Evolutionary conservation across 2,113 vertebrate genomes (phyloP).

Genomic region (Pontoporia blainvillei): DNA sequence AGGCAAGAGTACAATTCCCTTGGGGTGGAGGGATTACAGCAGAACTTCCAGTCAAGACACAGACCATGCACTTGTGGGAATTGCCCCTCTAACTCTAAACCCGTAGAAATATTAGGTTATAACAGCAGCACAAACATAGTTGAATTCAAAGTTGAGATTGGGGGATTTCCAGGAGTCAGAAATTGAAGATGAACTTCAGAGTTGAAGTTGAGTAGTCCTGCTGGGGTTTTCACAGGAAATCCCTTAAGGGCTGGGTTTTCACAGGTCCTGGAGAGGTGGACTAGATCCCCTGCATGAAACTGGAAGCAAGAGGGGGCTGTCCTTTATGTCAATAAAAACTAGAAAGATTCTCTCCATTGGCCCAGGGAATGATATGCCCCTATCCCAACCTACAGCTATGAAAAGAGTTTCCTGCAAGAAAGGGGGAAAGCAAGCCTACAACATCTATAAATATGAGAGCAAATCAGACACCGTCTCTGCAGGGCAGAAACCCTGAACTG

Average conservation of each 20-base stretch:
- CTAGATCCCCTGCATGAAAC: not conserved
- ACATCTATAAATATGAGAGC: fast-evolving
- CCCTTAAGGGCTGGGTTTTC: not conserved
- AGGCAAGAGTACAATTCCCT: not conserved
- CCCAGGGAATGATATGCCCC: not conserved
- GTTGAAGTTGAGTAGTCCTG: not conserved
- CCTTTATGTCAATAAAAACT: not conserved
- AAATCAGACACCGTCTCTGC: fast-evolving
- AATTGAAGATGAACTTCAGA: not conserved
- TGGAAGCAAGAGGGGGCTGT: not conserved
- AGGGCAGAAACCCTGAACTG: not conserved
- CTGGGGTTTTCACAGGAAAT: not conserved
- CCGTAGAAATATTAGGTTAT: not conserved
- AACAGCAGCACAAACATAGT: not conserved
- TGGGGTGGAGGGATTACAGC: not conserved
- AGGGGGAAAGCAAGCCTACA: not conserved
- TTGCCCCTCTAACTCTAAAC: no score
- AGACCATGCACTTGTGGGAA: not conserved
- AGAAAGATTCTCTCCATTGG: not conserved
- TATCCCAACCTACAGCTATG: not conserved
- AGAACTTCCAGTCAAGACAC: not conserved
- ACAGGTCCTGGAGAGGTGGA: not conserved
- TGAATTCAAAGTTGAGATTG: not conserved
- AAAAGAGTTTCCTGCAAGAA: not conserved
- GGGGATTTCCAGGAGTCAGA: not conserved